phyloP scores from a whole-genome alignment of 2,888 invertebrate species.

The Coelinius sp. region DNA sequence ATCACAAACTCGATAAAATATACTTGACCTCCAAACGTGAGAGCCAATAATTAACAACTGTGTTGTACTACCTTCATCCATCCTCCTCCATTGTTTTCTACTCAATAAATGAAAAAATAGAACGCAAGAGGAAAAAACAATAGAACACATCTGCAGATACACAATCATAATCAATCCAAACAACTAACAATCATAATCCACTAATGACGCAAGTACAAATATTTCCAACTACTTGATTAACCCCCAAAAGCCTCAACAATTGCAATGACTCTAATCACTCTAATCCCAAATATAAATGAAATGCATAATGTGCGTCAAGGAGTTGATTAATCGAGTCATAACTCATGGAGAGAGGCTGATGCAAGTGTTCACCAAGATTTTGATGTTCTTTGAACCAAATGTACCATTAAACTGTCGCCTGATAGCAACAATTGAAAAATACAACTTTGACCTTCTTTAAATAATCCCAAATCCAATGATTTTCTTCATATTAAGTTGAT shows the following conservation, averaged over 20 bases:
- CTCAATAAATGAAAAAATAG: not conserved
- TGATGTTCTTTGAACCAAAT: not conserved
- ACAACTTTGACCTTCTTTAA: not conserved
- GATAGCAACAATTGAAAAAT: not conserved
- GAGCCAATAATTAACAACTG: not conserved
- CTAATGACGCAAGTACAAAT: not conserved
- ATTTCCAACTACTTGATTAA: not conserved
- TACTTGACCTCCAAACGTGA: constrained; percentile 10
- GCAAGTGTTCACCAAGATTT: not conserved
- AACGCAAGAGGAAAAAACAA: not conserved
- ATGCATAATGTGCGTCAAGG: not conserved
- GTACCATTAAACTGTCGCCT: not conserved
- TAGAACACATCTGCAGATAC: not conserved
- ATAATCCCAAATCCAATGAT: not conserved
- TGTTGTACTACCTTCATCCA: not conserved
- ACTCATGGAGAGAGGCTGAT: not conserved
- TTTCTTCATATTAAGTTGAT: not conserved
- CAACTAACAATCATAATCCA: not conserved
- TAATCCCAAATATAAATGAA: not conserved
- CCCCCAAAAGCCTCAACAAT: constrained; percentile 1
- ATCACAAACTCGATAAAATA: not conserved
- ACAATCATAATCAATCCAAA: not conserved
- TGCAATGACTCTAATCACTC: not conserved
- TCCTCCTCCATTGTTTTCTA: not conserved
- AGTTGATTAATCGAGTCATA: not conserved